phyloP scores from a whole-genome alignment of 2,797 vertebrate species.

The Sylvilagus floridanus region DNA sequence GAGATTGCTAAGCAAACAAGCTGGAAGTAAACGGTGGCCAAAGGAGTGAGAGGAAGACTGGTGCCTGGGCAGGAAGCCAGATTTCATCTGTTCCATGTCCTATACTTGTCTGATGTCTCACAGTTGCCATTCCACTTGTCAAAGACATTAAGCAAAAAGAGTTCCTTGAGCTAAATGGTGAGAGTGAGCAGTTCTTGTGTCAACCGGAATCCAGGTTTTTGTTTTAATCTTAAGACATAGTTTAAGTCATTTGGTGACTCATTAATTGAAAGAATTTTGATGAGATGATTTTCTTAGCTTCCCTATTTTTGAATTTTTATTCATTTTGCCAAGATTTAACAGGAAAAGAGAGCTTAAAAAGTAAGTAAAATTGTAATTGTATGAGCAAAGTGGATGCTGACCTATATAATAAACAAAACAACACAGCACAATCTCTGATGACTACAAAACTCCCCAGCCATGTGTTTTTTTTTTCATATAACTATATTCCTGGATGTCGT shows the following conservation, averaged over 20 bases:
- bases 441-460: not conserved
- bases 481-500: not conserved
- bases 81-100: not conserved
- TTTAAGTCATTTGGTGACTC: not conserved
- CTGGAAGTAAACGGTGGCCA: too few species aligned
- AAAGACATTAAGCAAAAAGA: not conserved
- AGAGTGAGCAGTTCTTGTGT: not conserved
- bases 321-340: not conserved
- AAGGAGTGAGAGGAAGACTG: fast-evolving
- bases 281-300: not conserved
- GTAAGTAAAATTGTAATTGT: not conserved
- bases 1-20: not conserved
- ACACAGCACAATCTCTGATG: not conserved
- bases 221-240: not conserved
- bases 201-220: not conserved
- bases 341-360: not conserved
- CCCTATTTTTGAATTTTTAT: not conserved
- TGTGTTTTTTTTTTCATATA: not conserved
- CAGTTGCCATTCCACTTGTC: not conserved
- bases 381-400: not conserved
- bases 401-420: not conserved
- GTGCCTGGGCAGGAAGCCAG: fast-evolving
- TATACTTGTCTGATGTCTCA: not conserved
- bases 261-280: not conserved
- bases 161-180: not conserved